These are phyloP conservation scores for Peromyscus eremicus DNA, from an alignment of 2,797 vertebrate genomes.

Conservation along the genomic window DNA sequence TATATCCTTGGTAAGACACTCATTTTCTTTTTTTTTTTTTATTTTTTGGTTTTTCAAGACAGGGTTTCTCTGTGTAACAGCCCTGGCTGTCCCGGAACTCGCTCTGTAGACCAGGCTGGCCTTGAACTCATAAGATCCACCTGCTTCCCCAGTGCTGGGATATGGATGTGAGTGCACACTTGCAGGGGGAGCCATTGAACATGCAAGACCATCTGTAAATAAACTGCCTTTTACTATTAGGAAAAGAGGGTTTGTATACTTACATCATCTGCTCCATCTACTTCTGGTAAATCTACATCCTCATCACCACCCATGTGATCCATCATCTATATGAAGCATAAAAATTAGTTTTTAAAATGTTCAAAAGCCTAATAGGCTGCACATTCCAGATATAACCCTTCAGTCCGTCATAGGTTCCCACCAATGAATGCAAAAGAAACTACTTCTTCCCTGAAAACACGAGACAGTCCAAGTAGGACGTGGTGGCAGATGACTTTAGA, in stretches of 20 bases:
- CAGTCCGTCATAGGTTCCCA: constrained; percentile 30
- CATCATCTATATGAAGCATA: constrained; percentile 94
- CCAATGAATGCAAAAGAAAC: constrained; percentile 50
- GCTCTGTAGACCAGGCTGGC: neutral
- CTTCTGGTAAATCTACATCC: constrained; percentile 96
- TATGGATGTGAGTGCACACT: neutral
- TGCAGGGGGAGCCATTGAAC: neutral
- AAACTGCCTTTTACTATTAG: constrained; percentile 63
- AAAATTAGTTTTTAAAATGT: constrained; percentile 75
- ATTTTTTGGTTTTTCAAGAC: neutral
- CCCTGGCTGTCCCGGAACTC: neutral
- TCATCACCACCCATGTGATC: constrained; percentile 97
- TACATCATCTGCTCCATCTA: constrained; percentile 97
- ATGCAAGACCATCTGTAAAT: constrained; percentile 42
- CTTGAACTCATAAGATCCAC: neutral
- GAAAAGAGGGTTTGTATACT: constrained; percentile 83
- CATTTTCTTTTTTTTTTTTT: neutral
- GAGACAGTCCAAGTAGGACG: neutral
- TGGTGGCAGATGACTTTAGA: neutral
- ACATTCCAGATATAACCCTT: constrained; percentile 45
- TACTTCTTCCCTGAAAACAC: neutral
- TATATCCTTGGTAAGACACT: neutral
- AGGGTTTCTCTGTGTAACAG: neutral
- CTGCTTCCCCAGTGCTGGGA: neutral
- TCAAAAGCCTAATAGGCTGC: constrained; percentile 66